Conservation (phyloP, 2,797 vertebrate genomes). For the Dromococcyx pavoninus region DNA sequence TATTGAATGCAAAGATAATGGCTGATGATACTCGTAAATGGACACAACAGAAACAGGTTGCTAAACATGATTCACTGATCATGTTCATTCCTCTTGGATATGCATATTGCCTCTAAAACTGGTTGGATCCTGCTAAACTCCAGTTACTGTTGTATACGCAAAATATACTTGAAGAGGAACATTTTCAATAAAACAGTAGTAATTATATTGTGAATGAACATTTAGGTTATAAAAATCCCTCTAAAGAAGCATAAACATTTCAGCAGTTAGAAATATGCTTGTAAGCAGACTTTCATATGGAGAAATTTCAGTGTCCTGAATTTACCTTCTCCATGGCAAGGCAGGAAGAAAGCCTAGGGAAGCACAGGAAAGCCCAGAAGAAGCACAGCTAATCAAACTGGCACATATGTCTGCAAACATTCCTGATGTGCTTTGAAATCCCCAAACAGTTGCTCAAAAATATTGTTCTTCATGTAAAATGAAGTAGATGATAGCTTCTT, state of each 20-base stretch:
- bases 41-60: background rate
- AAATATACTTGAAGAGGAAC: background rate
- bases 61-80: background rate
- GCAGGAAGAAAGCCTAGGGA: background rate
- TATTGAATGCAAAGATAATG: constrained; percentile 18
- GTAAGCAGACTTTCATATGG: background rate
- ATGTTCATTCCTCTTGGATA: background rate
- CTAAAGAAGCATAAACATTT: background rate
- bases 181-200: background rate
- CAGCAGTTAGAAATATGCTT: background rate
- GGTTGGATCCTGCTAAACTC: background rate
- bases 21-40: background rate
- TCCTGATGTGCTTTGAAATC: constrained; percentile 16
- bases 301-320: constrained; percentile 11
- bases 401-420: background rate
- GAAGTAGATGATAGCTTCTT: background rate
- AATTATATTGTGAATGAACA: background rate
- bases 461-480: background rate
- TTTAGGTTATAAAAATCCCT: constrained; percentile 5
- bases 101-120: background rate
- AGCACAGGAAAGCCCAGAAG: background rate
- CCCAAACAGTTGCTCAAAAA: background rate
- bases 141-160: background rate
- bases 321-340: background rate
- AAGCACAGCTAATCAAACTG: background rate